phyloP scores from a whole-genome alignment of 2,113 vertebrate genomes.

The cattle (Bos taurus) region DNA sequence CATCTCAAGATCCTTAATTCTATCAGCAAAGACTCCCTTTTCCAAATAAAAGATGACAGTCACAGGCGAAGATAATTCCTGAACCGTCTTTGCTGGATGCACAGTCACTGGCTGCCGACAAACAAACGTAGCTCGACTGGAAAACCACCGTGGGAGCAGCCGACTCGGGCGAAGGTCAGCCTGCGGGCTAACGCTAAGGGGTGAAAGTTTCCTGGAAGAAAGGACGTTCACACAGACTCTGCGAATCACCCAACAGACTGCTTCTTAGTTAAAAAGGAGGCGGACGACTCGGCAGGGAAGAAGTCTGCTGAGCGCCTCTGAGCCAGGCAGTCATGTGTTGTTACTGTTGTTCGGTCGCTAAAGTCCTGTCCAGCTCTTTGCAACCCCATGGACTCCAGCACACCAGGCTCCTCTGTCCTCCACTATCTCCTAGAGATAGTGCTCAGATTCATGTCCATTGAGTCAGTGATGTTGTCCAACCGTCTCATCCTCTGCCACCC shows the following conservation, averaged over 20 bases:
- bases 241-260: background rate
- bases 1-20: background rate
- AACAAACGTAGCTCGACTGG: background rate
- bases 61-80: background rate
- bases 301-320: background rate
- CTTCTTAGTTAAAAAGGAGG: background rate
- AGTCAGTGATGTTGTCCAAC: background rate
- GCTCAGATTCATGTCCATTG: background rate
- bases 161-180: background rate
- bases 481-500: background rate
- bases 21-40: background rate
- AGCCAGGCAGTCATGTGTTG: background rate
- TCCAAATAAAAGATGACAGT: background rate
- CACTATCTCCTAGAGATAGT: fast-evolving
- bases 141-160: background rate
- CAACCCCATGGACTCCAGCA: background rate
- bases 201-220: background rate
- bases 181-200: background rate
- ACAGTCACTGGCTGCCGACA: background rate
- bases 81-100: background rate
- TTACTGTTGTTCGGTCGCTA: background rate
- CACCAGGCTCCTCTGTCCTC: background rate
- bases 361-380: background rate
- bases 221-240: background rate
- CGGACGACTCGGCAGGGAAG: background rate